Base-by-base conservation (phyloP, 2,797 vertebrate genomes). In the Pempheris klunzingeri region DNA sequence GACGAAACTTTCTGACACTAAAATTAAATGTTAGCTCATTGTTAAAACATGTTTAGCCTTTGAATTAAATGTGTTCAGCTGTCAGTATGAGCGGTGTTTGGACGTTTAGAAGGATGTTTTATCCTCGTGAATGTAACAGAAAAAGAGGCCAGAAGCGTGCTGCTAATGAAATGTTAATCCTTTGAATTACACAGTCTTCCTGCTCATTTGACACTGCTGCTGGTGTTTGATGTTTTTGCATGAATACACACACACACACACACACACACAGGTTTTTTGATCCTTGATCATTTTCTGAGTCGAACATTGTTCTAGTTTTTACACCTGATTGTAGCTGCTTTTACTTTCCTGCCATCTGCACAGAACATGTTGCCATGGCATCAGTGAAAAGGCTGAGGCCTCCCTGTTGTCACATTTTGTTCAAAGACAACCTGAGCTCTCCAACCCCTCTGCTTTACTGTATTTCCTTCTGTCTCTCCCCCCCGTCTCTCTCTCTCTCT, bases 341-440 rank as follows among this genome's bases (percentile, higher is more conserved):
- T 83, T 66, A 54, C 36, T 62, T 68, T 72, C 43, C 60, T 74
- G 50, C 67, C 28, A n/a, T 55, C 66, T 80, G 52, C 77, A 81
- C 47, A 13, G 55, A 85, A 34, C 74, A 36, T 38, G 90, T 91
- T 91, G 88, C 88, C 88, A 93, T 91, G 89, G 89, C 74, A 82
- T 80, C 88, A 50, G 44, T 67, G 71, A 81, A 80, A 86, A 83
- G 71, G 64, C 55, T 84, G 57, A 83, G 71, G 78, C 87, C 59
- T 75, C 36, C 61, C 63, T 55, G 59, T 85, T 84, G 82, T 86
- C 82, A 75, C 81, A 70, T 83, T 86, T 84, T 84, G 68, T 88
- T 86, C 80, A 81, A 59, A 86, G 69, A 70, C 61, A 83, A 74
- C 67, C 74, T 61, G 69, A 79, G 71, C 69, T 18, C 79, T 66